Conservation (phyloP, 2,797 vertebrate genomes). For the Galagoides demidoff region DNA sequence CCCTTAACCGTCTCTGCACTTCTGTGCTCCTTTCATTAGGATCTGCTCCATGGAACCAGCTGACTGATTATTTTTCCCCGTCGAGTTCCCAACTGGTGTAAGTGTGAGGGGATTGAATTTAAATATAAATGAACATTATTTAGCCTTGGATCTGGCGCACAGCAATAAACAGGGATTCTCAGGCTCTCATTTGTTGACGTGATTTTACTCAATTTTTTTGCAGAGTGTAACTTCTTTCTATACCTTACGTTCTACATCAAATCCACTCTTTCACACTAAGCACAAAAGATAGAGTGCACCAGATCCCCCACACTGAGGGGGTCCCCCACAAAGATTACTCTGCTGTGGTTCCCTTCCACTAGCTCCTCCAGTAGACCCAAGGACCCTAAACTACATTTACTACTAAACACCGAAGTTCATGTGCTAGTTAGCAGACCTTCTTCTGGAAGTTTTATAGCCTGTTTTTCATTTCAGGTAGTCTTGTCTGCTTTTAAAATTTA, state of each 20-base stretch:
- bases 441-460: not conserved
- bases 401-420: not conserved
- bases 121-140: conserved; percentile 38
- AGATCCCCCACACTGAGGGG: too few relatives aligned
- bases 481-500: not conserved
- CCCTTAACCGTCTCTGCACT: not conserved
- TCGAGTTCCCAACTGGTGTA: not conserved
- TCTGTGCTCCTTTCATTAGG: not conserved
- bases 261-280: not conserved
- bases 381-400: not conserved
- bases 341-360: not conserved
- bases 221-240: not conserved
- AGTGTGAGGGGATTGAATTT: conserved; percentile 22
- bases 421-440: not conserved
- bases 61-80: not conserved
- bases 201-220: conserved; percentile 37
- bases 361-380: not conserved
- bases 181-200: not conserved
- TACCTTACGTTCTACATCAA: not conserved
- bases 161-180: not conserved
- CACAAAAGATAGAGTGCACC: not conserved
- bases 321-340: not conserved
- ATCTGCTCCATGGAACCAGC: not conserved
- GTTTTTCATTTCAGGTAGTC: conserved; percentile 8
- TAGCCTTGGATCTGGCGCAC: not conserved